phyloP scores from a whole-genome alignment of 2,797 vertebrate genomes.

The Apodemus agrarius region DNA sequence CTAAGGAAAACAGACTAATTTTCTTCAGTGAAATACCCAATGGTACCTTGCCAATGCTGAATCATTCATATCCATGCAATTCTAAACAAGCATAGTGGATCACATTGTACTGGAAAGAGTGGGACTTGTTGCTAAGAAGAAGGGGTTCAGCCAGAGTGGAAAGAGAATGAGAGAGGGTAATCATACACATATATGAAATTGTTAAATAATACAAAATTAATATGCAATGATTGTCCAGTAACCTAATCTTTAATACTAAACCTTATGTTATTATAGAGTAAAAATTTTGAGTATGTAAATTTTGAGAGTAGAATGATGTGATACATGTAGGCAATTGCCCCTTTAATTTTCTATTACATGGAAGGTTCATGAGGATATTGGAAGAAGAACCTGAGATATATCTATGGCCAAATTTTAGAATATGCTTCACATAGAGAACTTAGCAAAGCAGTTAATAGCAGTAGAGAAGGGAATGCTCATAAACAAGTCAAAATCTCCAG shows the following conservation, averaged over 20 bases:
- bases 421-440: not conserved
- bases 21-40: not conserved
- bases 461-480: not conserved
- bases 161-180: not conserved
- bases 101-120: not conserved
- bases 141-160: not conserved
- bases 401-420: not conserved
- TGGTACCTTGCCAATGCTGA: not conserved
- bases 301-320: slow-evolving; percentile 30
- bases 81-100: not conserved
- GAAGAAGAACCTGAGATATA: not conserved
- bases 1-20: not conserved
- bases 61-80: not conserved
- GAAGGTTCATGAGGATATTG: not conserved
- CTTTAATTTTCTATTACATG: not conserved
- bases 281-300: slow-evolving; percentile 19
- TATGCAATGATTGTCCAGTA: not conserved
- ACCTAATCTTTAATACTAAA: slow-evolving; percentile 36
- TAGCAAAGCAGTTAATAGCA: not conserved
- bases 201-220: not conserved
- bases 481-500: not conserved
- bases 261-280: not conserved
- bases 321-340: not conserved
- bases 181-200: not conserved
- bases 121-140: not conserved